These are phyloP conservation scores for Agrochola litura DNA, from an alignment of 2,888 invertebrate species.

Conservation along the genomic window DNA sequence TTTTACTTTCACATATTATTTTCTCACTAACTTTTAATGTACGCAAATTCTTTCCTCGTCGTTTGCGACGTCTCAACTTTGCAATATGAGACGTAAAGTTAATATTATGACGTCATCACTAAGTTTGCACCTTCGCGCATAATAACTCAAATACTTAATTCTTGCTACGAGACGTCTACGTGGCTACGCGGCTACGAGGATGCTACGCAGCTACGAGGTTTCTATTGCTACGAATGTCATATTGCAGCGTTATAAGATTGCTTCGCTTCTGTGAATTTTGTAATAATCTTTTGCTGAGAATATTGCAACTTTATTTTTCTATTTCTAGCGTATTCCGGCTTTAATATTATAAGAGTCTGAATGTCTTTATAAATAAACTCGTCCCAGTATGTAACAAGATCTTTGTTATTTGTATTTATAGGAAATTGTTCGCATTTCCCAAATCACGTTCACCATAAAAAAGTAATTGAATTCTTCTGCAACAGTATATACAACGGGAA, in stretches of 20 bases:
- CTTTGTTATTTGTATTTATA: not conserved
- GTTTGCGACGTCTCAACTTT: conserved; percentile 37
- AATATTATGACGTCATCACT: conserved; percentile 48
- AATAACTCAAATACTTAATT: conserved; percentile 55
- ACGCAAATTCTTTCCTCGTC: conserved; percentile 48
- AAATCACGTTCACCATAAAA: not conserved
- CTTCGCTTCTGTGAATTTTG: conserved; percentile 34
- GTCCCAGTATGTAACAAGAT: not conserved
- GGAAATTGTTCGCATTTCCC: not conserved
- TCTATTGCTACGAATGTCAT: conserved; percentile 42
- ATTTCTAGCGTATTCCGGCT: not conserved
- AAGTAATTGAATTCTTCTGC: not conserved
- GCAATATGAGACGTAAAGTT: conserved; percentile 46
- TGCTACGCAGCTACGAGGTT: conserved; percentile 34
- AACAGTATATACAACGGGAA: not conserved
- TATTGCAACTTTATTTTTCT: conserved; percentile 19
- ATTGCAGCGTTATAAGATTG: conserved; percentile 32
- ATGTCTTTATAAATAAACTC: conserved; percentile 4
- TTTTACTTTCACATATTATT: conserved; percentile 32
- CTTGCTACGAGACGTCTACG: conserved; percentile 59
- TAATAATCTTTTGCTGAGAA: conserved; percentile 37
- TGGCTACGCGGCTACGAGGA: conserved; percentile 31
- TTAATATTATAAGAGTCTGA: not conserved
- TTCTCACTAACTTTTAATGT: conserved; percentile 59
- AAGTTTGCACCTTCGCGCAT: conserved; percentile 57